Conservation (phyloP, 1,140 invertebrate genomes). For the Pseudomyrmex flavicornis region DNA sequence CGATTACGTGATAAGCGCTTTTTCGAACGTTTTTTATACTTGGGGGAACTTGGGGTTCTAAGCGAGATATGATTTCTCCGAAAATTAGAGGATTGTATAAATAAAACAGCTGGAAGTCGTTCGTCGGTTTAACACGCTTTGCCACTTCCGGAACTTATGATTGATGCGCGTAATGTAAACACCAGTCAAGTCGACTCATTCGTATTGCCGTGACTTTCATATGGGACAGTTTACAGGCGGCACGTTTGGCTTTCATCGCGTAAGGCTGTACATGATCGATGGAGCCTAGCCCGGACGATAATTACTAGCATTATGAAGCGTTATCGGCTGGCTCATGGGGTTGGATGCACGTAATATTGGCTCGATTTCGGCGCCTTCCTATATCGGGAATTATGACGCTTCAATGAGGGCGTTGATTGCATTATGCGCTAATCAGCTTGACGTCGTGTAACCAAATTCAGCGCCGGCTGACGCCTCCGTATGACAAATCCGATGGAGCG, state of each 20-base stretch:
- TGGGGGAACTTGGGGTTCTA: too few relatives aligned
- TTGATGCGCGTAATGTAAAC: not conserved
- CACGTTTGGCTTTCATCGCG: conserved; percentile 49
- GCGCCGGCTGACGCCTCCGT: conserved; percentile 28
- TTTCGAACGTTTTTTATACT: too few relatives aligned
- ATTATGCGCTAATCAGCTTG: conserved; percentile 59
- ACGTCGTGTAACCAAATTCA: conserved; percentile 57
- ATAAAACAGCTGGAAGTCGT: not conserved
- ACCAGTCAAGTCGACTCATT: conserved; percentile 17
- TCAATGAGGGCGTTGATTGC: conserved; percentile 70
- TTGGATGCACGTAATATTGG: conserved; percentile 68
- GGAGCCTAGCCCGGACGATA: conserved; percentile 63
- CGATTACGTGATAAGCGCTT: too few relatives aligned
- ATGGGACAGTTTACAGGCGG: conserved; percentile 35
- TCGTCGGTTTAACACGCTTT: not conserved
- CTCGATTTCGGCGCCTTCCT: conserved; percentile 58
- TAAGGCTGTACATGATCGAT: conserved; percentile 70
- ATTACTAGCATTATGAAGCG: conserved; percentile 75
- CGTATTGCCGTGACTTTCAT: conserved; percentile 47
- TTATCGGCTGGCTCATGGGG: conserved; percentile 65
- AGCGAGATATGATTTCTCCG: not conserved
- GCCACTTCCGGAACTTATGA: conserved; percentile 7
- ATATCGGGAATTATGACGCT: conserved; percentile 73
- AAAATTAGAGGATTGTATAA: conserved; percentile 7
- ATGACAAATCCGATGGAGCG: conserved; percentile 36